Base-by-base conservation (phyloP, 2,888 invertebrate genomes). In the Platycheirus rosarum region DNA sequence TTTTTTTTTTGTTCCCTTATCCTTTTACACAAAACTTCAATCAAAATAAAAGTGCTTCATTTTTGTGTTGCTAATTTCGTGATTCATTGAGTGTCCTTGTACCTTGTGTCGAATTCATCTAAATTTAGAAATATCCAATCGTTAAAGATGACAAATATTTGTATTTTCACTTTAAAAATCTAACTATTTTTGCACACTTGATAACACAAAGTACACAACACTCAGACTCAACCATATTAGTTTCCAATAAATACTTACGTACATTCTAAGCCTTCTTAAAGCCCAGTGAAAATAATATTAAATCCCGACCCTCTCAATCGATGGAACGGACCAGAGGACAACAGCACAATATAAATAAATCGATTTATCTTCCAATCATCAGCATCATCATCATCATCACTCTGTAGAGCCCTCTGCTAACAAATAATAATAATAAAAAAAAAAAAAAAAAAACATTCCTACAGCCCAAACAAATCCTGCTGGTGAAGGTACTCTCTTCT, bases 341-440 rank as follows among this genome's bases (percentile, higher is more conserved):
- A 29, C 42, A 60, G 44, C 44, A 44, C 18, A 42, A 60, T 44
- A 60, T 60, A 60, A 60, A 60, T 60, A 60, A 60, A 70, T 70
- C 70, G 32, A 70, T 70, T 51, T 70, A 70, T 62, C 32, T 62
- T 62, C 49, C 70, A 49, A 46, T 70, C 70, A 70, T 62, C 51
- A 70, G 20, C 62, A 32, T 70, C 60, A 69, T 69, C 69, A 62
- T 70, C 70, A 49, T 40, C 26, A 18, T 7, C 14, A 57, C n/a
- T n/a, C n/a, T n/a, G n/a, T n/a, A 69, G 57, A 13, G 26, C 14
- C 48, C 48, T 57, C 29, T 23, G 14, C 48, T 26, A 60, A 26
- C 57, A 14, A 49, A 23, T 11, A 60, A 40, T 18, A 60, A 23
- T n/a, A 46, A 44, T 46, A 55, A 23, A 68, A 48, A 29, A 49